Evolutionary conservation across 2,113 vertebrate species (phyloP).

Genomic region (Baryphthengus martii): DNA sequence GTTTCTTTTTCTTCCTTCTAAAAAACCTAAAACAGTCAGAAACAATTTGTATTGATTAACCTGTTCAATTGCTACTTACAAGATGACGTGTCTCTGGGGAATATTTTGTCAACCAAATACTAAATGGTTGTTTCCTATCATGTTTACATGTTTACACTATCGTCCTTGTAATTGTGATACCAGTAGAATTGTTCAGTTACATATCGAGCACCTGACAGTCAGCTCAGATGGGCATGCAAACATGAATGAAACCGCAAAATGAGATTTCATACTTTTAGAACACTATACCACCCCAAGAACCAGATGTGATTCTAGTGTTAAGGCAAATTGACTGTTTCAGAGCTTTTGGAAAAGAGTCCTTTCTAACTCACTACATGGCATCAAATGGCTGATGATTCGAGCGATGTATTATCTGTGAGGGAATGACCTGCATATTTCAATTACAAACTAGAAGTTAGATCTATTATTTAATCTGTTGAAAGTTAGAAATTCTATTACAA

Average conservation of each 20-base stretch:
- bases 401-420: neutral
- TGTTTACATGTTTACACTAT: neutral
- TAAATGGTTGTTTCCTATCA: neutral
- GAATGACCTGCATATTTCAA: neutral
- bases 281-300: neutral
- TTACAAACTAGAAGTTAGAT: neutral
- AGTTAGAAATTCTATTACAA: neutral
- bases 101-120: neutral
- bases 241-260: neutral
- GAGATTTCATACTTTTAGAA: neutral
- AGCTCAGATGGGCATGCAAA: neutral
- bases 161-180: neutral
- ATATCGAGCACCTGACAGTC: neutral
- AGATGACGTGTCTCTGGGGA: neutral
- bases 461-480: neutral
- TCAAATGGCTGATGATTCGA: neutral
- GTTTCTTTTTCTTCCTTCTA: neutral
- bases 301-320: neutral
- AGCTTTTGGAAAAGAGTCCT: neutral
- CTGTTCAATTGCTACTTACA: neutral
- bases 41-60: neutral
- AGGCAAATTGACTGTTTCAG: neutral
- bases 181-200: neutral
- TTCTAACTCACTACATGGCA: neutral
- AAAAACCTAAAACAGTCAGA: neutral